Evolutionary conservation across 2,888 invertebrate genomes (phyloP).

Genomic region (Sarcophaga subvicina): DNA sequence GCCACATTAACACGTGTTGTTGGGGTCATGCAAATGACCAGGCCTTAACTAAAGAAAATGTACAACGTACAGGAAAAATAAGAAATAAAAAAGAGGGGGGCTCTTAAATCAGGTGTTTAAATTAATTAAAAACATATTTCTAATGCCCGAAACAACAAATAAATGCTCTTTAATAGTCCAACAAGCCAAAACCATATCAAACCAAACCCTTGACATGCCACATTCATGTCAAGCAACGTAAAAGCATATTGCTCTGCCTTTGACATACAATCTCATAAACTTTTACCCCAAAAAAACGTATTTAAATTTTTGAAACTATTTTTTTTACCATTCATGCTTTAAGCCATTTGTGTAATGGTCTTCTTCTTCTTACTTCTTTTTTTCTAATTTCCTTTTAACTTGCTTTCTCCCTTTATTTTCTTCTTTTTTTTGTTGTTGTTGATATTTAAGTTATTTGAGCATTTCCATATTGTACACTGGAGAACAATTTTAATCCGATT

Average conservation of each 20-base stretch:
- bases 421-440: too few relatives aligned
- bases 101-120: constrained; percentile 65
- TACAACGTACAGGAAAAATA: neutral
- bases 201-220: constrained; percentile 26
- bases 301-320: too few relatives aligned
- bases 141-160: constrained; percentile 9
- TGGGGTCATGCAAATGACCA: neutral
- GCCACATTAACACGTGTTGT: too few relatives aligned
- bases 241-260: too few relatives aligned
- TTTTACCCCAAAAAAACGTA: too few relatives aligned
- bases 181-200: neutral
- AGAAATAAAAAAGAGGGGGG: constrained; percentile 16
- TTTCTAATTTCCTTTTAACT: too few relatives aligned
- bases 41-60: constrained; percentile 4
- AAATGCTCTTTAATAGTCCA: neutral
- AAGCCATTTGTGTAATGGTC: too few relatives aligned
- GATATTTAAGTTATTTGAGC: neutral
- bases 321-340: too few relatives aligned
- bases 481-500: constrained; percentile 39
- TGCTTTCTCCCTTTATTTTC: too few relatives aligned
- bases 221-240: neutral
- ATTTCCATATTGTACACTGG: neutral
- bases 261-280: too few relatives aligned
- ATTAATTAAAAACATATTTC: constrained; percentile 63
- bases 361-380: too few relatives aligned